A percentile compares a stretch with the other conserved stretches of the same genome.
These are phyloP conservation scores for Vanacampus margaritifer DNA, from an alignment of 2,113 vertebrate genomes.

Conservation along the genomic window DNA sequence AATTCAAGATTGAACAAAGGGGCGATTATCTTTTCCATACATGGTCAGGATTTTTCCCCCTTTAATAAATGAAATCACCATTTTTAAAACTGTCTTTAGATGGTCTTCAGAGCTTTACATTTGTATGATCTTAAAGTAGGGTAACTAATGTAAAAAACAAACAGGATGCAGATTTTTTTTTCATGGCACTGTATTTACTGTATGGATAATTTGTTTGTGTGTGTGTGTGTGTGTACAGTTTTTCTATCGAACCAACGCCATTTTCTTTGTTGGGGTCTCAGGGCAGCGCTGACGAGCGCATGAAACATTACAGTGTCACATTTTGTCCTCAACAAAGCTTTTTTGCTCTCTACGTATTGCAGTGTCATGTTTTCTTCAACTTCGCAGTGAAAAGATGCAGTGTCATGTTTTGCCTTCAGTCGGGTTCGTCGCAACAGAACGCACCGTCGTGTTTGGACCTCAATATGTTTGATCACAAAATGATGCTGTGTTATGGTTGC, in stretches of 20 bases:
- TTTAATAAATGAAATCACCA: no score
- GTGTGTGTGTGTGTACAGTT: neutral
- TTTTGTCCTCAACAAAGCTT: slow-evolving; percentile 12
- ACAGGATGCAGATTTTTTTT: no score
- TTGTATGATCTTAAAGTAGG: no score
- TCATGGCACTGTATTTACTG: neutral
- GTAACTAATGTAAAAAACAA: no score
- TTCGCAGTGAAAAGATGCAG: neutral
- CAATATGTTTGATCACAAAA: neutral
- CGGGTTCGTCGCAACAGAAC: no score
- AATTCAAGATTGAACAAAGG: no score
- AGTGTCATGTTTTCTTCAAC: neutral
- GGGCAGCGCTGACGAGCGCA: slow-evolving; percentile 34
- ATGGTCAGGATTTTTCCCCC: no score
- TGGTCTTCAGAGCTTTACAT: no score
- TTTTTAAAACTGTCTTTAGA: no score
- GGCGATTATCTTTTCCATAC: no score
- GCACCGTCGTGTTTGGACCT: no score
- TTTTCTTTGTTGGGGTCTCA: slow-evolving; percentile 41
- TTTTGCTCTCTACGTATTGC: neutral
- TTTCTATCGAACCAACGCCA: neutral
- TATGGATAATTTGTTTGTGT: neutral
- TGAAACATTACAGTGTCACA: slow-evolving; percentile 25
- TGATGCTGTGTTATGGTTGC: neutral
- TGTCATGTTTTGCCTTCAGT: neutral